A percentile compares a stretch with the other conserved stretches of the same genome.
These are phyloP conservation scores for Palaemon carinicauda DNA, from an alignment of 1,140 invertebrate species.

Conservation along the genomic window DNA sequence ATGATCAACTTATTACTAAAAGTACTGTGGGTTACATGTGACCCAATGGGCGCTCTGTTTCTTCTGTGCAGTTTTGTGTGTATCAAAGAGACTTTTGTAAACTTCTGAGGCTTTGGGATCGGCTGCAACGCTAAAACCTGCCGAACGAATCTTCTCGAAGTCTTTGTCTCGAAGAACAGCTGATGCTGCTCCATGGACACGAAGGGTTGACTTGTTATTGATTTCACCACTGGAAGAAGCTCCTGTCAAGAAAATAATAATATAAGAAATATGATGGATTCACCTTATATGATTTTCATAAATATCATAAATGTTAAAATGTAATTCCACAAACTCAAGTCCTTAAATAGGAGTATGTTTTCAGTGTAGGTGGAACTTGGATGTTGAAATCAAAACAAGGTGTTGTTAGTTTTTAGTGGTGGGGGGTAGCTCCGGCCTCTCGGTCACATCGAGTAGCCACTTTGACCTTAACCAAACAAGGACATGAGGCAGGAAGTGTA, in stretches of 20 bases:
- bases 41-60: conserved; percentile 95
- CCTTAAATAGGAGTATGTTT: no score
- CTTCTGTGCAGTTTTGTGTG: conserved; percentile 83
- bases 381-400: no score
- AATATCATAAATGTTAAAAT: no score
- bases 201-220: conserved; percentile 62
- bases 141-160: conserved; percentile 46
- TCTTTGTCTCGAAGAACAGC: conserved; percentile 48
- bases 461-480: no score
- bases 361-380: no score
- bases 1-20: background rate
- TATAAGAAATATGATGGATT: background rate
- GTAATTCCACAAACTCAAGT: no score
- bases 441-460: no score
- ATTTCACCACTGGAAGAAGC: conserved; percentile 27
- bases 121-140: conserved; percentile 73
- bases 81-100: conserved; percentile 95
- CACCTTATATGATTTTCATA: no score
- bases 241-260: conserved; percentile 56
- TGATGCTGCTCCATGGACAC: conserved; percentile 67
- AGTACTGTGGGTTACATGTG: conserved; percentile 95
- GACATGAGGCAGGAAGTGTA: no score
- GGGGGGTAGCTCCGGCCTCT: no score
- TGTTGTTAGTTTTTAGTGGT: no score
- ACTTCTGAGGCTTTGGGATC: conserved; percentile 90